Base-by-base conservation (phyloP, 2,888 invertebrate species). In the Ferdinandea cuprea region DNA sequence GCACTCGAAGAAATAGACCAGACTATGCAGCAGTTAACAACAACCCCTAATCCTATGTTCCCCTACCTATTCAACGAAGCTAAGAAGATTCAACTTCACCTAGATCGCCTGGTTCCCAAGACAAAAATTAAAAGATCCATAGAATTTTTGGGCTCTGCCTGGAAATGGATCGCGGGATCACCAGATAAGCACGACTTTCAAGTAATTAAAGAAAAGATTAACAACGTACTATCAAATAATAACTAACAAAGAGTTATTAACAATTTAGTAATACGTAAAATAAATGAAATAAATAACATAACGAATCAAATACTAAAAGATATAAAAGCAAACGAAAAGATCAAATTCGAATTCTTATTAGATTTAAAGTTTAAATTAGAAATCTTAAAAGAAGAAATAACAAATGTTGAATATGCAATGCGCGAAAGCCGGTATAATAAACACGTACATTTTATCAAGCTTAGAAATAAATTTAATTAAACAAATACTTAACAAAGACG, bases 371-470 rank as follows among this genome's bases (percentile, higher is more conserved):
- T n/a, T 8, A 85, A 76, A 48, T 13, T 85, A 54, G 69, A 73
- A 73, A 46, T 79, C 13, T 32, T 85, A 44, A 84, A 74, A 66
- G 80, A 78, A 52, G 79, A 85, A 59, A 13, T 85, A 32, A 56
- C 28, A 3, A 78, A 81, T 37, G 59, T 81, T 32, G 72, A 25
- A 78, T 37, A 25, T 5, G 25, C 25, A 25, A 25, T 25, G 2
- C 5, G 25, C 25, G 25, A 25, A 2, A 25, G 25, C 25, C 25
- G 25, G 73, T 15, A 54, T 80, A 46, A 42, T 85, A 35, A 85
- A 86, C 52, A 69, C 85, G 8, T 76, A 84, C 28, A 73, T 85
- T 40, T 61, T 86, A 17, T 84, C 78, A 8, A 76, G 54, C 30
- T 63, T 58, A 30, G 78, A 85, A 72, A 65, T 85, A 40, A 72